Evolutionary conservation across 2,888 invertebrate genomes (phyloP).

Genomic region (Merodon equestris): DNA sequence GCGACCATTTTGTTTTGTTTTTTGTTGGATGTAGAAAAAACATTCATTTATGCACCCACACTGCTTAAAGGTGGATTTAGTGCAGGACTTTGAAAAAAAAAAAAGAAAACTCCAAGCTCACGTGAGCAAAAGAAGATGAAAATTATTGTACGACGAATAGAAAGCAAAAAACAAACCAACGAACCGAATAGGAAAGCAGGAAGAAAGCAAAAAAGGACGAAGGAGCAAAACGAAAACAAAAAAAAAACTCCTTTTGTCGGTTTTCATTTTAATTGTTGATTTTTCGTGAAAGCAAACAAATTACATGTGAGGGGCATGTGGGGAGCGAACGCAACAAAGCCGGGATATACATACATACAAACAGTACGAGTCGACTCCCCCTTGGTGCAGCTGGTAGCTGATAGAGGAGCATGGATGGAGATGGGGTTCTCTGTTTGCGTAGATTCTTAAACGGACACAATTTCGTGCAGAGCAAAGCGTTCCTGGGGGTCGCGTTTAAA

Average conservation of each 20-base stretch:
- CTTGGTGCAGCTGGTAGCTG: not conserved
- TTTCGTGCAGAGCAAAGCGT: conserved; percentile 39
- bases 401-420: conserved; percentile 3
- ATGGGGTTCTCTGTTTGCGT: conserved; percentile 55
- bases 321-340: too few species aligned
- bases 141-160: conserved; percentile 25
- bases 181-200: not conserved
- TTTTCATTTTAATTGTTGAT: conserved; percentile 67
- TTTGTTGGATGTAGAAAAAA: not conserved
- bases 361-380: not conserved
- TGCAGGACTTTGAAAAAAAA: conserved; percentile 16
- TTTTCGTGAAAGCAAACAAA: conserved; percentile 65
- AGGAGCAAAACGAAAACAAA: conserved; percentile 2
- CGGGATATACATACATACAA: too few species aligned
- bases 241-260: conserved; percentile 59
- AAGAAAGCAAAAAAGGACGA: not conserved
- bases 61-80: conserved; percentile 22
- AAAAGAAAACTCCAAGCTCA: conserved; percentile 1
- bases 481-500: conserved; percentile 40
- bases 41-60: conserved; percentile 13
- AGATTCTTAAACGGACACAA: conserved; percentile 60
- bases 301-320: conserved; percentile 40
- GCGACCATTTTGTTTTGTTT: conserved; percentile 26
- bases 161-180: not conserved
- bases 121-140: conserved; percentile 13